Conservation (phyloP, 2,797 vertebrate genomes). For the Chaunax sp. region DNA sequence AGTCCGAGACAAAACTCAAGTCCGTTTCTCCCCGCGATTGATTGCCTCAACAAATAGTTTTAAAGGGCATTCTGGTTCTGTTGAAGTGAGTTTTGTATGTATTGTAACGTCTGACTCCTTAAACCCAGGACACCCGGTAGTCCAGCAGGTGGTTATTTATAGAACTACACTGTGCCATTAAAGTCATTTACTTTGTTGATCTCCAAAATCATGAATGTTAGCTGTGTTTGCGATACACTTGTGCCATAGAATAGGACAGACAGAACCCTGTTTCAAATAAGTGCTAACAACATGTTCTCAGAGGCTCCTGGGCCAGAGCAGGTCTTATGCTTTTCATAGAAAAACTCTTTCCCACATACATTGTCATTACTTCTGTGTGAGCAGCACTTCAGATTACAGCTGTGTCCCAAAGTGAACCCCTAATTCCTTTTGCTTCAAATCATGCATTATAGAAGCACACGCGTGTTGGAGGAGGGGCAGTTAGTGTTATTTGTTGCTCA, state of each 20-base stretch:
- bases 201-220: slow-evolving; percentile 68
- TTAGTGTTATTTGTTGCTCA: slow-evolving; percentile 24
- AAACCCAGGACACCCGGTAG: slow-evolving; percentile 47
- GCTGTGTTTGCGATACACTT: slow-evolving; percentile 53
- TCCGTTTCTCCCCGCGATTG: slow-evolving; percentile 52
- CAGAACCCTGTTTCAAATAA: slow-evolving; percentile 27
- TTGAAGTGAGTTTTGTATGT: slow-evolving; percentile 51
- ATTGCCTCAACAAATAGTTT: slow-evolving; percentile 67
- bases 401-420: background rate
- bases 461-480: slow-evolving; percentile 1
- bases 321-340: background rate
- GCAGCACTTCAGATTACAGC: slow-evolving; percentile 17
- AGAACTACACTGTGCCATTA: slow-evolving; percentile 62
- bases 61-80: slow-evolving; percentile 63
- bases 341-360: background rate
- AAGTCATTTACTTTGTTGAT: slow-evolving; percentile 53
- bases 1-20: slow-evolving; percentile 29
- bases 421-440: slow-evolving; percentile 28
- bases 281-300: slow-evolving; percentile 19
- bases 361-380: background rate
- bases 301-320: slow-evolving; percentile 23
- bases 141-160: slow-evolving; percentile 40
- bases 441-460: slow-evolving; percentile 36
- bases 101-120: slow-evolving; percentile 40
- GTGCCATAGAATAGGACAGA: slow-evolving; percentile 69